Conservation (phyloP, 2,113 vertebrate species). For the Synchiropus splendidus region DNA sequence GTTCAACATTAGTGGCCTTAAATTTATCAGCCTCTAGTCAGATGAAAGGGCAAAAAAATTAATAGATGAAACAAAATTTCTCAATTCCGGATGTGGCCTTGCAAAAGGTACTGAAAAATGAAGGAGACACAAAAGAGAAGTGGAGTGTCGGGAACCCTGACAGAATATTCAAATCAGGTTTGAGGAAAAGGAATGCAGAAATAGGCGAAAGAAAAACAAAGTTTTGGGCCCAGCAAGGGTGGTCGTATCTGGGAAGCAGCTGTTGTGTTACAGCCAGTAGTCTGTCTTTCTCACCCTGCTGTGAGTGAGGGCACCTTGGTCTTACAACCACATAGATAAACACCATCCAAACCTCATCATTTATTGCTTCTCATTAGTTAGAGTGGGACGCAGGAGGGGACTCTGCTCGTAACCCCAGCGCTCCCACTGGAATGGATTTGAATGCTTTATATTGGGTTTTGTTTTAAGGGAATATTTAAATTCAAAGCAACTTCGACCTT, state of each 20-base stretch:
- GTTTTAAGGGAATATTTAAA: constrained; percentile 38
- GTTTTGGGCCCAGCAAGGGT: constrained; percentile 34
- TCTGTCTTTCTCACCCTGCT: constrained; percentile 44
- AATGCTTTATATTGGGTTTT: constrained; percentile 36
- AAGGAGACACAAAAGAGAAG: constrained; percentile 18
- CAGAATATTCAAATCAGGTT: constrained; percentile 21
- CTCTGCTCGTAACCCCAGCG: constrained; percentile 27
- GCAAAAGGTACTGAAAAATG: constrained; percentile 54
- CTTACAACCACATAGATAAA: constrained; percentile 43
- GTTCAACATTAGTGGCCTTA: constrained; percentile 62
- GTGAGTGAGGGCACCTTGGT: constrained; percentile 61
- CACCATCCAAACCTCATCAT: constrained; percentile 49
- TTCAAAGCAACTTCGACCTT: constrained; percentile 24
- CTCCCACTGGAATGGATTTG: constrained; percentile 33
- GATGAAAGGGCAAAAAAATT: constrained; percentile 25
- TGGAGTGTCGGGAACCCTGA: constrained; percentile 17
- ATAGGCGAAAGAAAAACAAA: constrained; percentile 46
- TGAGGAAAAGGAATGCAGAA: constrained; percentile 39
- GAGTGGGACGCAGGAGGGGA: constrained; percentile 40
- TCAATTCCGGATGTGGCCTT: constrained; percentile 85
- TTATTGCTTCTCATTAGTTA: constrained; percentile 63
- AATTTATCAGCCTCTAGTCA: constrained; percentile 50
- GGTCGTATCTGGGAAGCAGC: constrained; percentile 57
- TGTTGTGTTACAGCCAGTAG: constrained; percentile 63
- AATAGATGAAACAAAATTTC: constrained; percentile 71